These are phyloP conservation scores for Caenorhabditis wallacei DNA, from an alignment of 2,888 invertebrate genomes.

Conservation along the genomic window DNA sequence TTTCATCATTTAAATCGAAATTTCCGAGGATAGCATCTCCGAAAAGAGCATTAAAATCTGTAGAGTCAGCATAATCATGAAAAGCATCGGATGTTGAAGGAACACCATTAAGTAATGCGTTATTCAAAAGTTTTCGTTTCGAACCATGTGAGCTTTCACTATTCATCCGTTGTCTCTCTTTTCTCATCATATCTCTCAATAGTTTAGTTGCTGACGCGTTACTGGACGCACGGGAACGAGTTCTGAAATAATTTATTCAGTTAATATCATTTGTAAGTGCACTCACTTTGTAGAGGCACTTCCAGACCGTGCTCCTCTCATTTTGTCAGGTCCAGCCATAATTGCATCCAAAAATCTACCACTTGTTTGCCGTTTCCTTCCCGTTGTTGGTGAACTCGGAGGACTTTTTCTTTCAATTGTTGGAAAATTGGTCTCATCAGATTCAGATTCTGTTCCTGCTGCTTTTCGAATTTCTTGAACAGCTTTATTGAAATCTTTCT, in stretches of 20 bases:
- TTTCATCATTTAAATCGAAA: slow-evolving; percentile 62
- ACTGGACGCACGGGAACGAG: slow-evolving; percentile 71
- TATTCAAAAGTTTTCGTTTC: slow-evolving; percentile 46
- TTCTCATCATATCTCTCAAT: slow-evolving; percentile 50
- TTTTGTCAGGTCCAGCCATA: slow-evolving; percentile 42
- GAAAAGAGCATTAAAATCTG: slow-evolving; percentile 60
- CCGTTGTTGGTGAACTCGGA: slow-evolving; percentile 47
- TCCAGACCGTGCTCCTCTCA: slow-evolving; percentile 55
- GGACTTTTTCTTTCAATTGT: slow-evolving; percentile 51
- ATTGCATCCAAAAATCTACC: slow-evolving; percentile 55
- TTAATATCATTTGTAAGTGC: neutral
- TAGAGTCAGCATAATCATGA: slow-evolving; percentile 53
- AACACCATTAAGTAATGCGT: slow-evolving; percentile 32
- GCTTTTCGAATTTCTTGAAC: slow-evolving; percentile 77
- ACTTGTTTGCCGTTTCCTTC: slow-evolving; percentile 45
- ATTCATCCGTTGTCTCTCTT: slow-evolving; percentile 55
- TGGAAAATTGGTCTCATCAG: slow-evolving; percentile 59
- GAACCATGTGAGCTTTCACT: slow-evolving; percentile 68
- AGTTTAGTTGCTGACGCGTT: slow-evolving; percentile 65
- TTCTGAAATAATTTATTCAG: slow-evolving; percentile 44
- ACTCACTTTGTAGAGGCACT: slow-evolving; percentile 66
- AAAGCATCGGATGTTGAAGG: slow-evolving; percentile 39
- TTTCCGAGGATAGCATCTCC: slow-evolving; percentile 57
- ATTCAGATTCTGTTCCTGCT: slow-evolving; percentile 67
- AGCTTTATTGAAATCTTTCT: slow-evolving; percentile 78